Evolutionary conservation across 2,888 invertebrate species (phyloP), one percentile per base, ranked within the genome.

Genomic region (Morpho achilles): DNA sequence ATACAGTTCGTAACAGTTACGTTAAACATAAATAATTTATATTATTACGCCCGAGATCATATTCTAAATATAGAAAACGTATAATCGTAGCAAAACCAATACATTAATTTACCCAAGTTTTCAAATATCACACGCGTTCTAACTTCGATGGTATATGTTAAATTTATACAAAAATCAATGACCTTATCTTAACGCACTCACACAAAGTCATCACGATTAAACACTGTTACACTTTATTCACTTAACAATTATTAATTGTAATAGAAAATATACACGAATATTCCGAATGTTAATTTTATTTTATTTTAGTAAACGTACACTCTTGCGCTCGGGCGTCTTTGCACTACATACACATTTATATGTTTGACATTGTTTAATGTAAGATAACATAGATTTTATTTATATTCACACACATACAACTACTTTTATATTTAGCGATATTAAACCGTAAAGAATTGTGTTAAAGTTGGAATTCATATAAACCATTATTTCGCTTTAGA

Each of bases 331-430:
- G 60, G 53, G 61, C 69, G 65, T 71, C 70, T 69, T 64, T 67
- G 53, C 62, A 73, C 73, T 73, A 74, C 61, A 58, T 72, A 79
- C 74, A 73, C 70, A 69, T 69, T 68, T 80, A 77, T 82, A 82
- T 82, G 82, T 87, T 86, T 84, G 82, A 87, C 88, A 87, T 82
- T 84, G 84, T 84, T 84, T 84, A 82, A 85, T 77, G 75, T 77
- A 80, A 82, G 88, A 88, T 88, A 87, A 87, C 83, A 84, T 72
- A 77, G 69, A 69, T 67, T 56, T 50, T 53, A 53, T 54, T 32
- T 44, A 54, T 39, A 23, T 56, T 50, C 54, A 53, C 55, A 56
- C 53, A 45, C 55, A 56, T 54, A 43, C 9, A 43, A 50, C 48
- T 10, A n/a, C 42, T 23, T 16, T 9, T 9, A 39, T 2, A 3